A percentile compares a stretch with the other conserved stretches of the same genome.
phyloP scores from a whole-genome alignment of 2,797 vertebrate species.

The Pogoniulus pusillus region DNA sequence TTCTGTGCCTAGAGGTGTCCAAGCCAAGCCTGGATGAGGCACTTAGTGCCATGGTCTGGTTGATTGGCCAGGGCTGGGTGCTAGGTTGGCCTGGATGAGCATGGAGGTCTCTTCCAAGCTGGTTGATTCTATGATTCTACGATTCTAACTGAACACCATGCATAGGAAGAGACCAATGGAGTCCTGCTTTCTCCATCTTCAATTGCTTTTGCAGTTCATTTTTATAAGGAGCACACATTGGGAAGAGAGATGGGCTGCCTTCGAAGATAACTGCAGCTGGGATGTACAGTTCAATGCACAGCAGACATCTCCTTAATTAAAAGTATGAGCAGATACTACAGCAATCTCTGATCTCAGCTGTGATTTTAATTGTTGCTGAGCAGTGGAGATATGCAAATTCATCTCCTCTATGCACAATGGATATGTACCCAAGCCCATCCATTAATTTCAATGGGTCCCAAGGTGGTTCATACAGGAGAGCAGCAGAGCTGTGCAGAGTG shows the following conservation, averaged over 20 bases:
- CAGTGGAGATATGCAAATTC: not conserved
- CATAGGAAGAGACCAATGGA: not conserved
- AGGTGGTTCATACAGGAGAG: rapidly evolving
- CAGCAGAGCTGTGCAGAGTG: not conserved
- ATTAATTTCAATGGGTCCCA: not conserved
- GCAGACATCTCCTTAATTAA: slow-evolving; percentile 23
- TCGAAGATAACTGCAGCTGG: not conserved
- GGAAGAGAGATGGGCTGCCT: not conserved
- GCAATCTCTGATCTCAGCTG: slow-evolving; percentile 11
- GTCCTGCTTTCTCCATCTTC: not conserved
- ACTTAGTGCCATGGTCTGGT: too few species aligned
- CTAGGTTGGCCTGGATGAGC: too few species aligned
- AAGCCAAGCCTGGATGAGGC: too few species aligned
- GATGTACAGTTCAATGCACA: not conserved
- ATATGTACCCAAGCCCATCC: not conserved
- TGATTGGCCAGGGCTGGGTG: too few species aligned
- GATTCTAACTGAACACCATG: too few species aligned
- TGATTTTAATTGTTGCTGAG: not conserved
- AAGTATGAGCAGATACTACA: not conserved
- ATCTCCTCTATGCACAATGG: not conserved
- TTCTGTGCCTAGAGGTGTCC: too few species aligned
- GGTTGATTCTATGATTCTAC: too few species aligned
- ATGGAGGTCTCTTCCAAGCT: too few species aligned
- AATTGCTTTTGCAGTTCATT: not conserved
- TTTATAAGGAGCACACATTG: too few species aligned